Conservation (phyloP, 2,888 invertebrate species). For the Caenorhabditis afra region DNA sequence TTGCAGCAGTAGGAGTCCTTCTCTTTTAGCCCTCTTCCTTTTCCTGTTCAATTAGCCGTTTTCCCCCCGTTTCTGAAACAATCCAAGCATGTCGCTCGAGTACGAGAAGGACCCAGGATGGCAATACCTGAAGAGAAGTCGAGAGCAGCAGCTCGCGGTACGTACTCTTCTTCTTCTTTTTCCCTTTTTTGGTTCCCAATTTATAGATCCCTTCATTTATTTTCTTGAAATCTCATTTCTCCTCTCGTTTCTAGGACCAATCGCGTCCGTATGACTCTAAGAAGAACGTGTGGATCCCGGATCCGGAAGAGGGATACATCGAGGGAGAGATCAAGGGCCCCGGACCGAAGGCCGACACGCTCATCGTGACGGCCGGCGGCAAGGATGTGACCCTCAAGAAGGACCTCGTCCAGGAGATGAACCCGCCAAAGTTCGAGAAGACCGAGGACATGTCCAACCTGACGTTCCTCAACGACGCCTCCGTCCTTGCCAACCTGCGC, state of each 20-base stretch:
- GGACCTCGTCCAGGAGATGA: conserved; percentile 93
- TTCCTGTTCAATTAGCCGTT: conserved; percentile 2
- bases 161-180: conserved; percentile 21
- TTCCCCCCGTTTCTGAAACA: conserved; percentile 9
- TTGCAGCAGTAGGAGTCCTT: conserved; percentile 38
- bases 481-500: conserved; percentile 97
- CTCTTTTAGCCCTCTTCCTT: conserved; percentile 23
- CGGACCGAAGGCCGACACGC: conserved; percentile 93
- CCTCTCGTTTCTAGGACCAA: conserved; percentile 86
- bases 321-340: conserved; percentile 95
- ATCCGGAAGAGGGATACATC: conserved; percentile 96
- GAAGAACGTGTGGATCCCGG: conserved; percentile 99
- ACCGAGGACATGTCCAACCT: conserved; percentile 86
- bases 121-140: conserved; percentile 77
- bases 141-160: conserved; percentile 77
- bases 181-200: conserved; percentile 1
- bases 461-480: conserved; percentile 99
- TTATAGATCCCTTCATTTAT: not conserved
- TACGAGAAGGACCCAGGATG: conserved; percentile 80
- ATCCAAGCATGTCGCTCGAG: conserved; percentile 64
- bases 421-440: conserved; percentile 99
- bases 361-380: conserved; percentile 90
- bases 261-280: conserved; percentile 99
- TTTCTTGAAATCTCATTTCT: not conserved
- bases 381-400: conserved; percentile 89